Evolutionary conservation across 2,888 invertebrate species (phyloP).

Genomic region (Hyppa rectilinea): DNA sequence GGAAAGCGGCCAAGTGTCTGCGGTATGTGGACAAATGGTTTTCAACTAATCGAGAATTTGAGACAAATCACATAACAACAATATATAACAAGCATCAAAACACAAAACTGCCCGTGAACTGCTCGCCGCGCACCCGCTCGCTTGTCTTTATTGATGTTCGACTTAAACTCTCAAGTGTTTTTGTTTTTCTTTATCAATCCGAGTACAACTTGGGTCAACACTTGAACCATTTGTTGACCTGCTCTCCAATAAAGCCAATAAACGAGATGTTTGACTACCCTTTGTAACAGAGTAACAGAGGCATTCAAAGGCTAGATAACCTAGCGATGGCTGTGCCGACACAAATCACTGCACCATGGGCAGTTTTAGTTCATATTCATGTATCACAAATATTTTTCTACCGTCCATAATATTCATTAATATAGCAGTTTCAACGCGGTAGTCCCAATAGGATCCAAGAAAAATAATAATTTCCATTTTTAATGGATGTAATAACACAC

Average conservation of each 20-base stretch:
- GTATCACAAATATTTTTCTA: too few relatives aligned
- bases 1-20: conserved; percentile 14
- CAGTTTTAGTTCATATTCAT: too few relatives aligned
- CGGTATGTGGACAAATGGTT: neutral
- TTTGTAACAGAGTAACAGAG: neutral
- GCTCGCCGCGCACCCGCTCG: neutral
- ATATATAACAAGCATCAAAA: neutral
- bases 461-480: too few relatives aligned
- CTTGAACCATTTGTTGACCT: conserved; percentile 16
- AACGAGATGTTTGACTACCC: neutral
- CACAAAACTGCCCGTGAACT: neutral
- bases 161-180: conserved; percentile 14
- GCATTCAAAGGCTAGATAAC: neutral
- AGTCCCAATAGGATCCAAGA: too few relatives aligned
- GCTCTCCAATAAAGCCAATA: conserved; percentile 11
- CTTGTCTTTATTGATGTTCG: conserved; percentile 13
- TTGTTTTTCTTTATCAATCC: conserved; percentile 28
- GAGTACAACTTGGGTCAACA: conserved; percentile 4
- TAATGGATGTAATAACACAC: too few relatives aligned
- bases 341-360: too few relatives aligned
- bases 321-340: neutral
- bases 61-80: conserved; percentile 2
- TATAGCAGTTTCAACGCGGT: too few relatives aligned
- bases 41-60: conserved; percentile 9
- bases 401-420: too few relatives aligned